Evolutionary conservation across 2,113 vertebrate species (phyloP).

Genomic region (Prionailurus viverrinus): DNA sequence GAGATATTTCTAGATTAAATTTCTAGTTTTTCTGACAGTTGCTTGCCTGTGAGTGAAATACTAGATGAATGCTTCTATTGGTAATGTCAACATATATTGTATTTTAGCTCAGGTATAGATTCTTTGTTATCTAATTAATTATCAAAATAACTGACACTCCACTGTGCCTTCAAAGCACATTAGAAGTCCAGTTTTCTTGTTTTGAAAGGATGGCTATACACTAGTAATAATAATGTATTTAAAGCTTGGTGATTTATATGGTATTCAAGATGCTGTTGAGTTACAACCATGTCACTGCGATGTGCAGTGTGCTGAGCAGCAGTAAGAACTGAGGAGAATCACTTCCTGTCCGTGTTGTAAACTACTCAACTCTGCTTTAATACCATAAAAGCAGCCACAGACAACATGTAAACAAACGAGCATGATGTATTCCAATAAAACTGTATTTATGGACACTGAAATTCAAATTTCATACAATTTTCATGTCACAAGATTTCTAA

Average conservation of each 20-base stretch:
- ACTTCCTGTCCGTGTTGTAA: neutral
- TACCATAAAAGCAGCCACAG: neutral
- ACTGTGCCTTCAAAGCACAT: neutral
- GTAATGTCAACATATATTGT: neutral
- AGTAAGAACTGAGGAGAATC: neutral
- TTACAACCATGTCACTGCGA: neutral
- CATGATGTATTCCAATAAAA: neutral
- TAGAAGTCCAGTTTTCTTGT: slow-evolving; percentile 45
- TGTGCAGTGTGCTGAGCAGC: neutral
- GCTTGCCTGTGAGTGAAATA: neutral
- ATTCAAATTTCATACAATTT: slow-evolving; percentile 46
- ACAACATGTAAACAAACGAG: neutral
- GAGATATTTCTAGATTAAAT: neutral
- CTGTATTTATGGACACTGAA: neutral
- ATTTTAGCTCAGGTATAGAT: neutral
- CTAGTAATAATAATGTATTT: neutral
- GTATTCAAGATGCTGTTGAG: neutral
- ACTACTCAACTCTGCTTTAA: neutral
- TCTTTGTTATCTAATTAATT: neutral
- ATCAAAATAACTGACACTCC: slow-evolving; percentile 1
- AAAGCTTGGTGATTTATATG: neutral
- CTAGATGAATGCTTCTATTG: neutral
- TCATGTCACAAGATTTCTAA: slow-evolving; percentile 19
- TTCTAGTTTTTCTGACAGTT: slow-evolving; percentile 24
- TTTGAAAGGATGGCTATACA: neutral